Percentiles rank a stretch among this genome's conserved stretches.
phyloP scores from a whole-genome alignment of 2,888 invertebrate species.

The Tuberolachnus salignus region DNA sequence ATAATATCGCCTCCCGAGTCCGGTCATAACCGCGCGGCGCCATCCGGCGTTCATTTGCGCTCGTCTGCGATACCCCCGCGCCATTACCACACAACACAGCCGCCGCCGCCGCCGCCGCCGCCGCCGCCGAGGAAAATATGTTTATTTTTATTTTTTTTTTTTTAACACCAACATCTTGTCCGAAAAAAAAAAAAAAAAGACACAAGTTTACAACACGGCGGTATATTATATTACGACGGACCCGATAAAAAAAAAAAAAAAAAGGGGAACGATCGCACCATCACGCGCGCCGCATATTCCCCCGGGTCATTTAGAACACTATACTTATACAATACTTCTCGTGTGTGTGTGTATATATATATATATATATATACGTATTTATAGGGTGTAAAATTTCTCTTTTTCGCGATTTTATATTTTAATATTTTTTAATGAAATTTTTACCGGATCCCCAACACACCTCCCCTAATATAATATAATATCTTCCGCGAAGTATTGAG shows the following conservation, averaged over 20 bases:
- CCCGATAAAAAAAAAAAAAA: no score
- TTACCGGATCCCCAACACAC: conserved; percentile 28
- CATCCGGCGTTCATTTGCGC: conserved; percentile 28
- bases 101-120: conserved; percentile 3
- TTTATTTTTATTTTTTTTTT: background rate
- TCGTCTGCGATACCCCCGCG: conserved; percentile 16
- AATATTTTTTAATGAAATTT: conserved; percentile 56
- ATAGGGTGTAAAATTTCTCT: conserved; percentile 38
- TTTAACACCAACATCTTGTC: background rate
- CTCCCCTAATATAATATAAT: no score
- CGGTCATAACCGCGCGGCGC: conserved; percentile 58
- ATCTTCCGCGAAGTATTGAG: no score
- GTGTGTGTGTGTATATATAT: no score
- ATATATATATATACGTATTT: background rate
- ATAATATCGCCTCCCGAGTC: conserved; percentile 61
- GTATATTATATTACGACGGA: no score
- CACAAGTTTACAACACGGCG: conserved; percentile 34
- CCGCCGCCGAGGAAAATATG: no score
- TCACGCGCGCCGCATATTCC: conserved; percentile 7
- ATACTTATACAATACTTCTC: no score
- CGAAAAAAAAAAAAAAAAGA: background rate
- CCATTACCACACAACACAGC: conserved; percentile 29
- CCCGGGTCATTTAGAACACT: conserved; percentile 44
- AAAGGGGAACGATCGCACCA: no score
- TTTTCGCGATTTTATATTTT: conserved; percentile 12